Conservation (phyloP, 2,797 vertebrate genomes). For the Sarcoramphus papa region DNA sequence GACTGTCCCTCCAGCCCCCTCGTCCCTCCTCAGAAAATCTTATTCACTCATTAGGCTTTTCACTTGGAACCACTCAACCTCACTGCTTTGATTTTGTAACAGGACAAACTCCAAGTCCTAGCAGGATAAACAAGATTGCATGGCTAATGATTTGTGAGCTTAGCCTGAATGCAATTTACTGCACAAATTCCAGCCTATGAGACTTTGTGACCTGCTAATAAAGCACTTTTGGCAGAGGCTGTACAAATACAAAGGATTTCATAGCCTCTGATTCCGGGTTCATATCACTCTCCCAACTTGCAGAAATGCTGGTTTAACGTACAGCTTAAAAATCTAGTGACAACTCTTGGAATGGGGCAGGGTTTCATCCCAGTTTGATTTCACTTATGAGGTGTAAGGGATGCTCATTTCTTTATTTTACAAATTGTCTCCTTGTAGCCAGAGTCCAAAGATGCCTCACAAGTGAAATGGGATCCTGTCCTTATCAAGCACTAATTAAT, state of each 20-base stretch:
- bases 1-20: neutral
- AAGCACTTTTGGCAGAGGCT: conserved; percentile 58
- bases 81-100: conserved; percentile 71
- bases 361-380: neutral
- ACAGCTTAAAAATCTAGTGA: neutral
- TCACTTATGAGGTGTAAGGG: neutral
- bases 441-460: neutral
- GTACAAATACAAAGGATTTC: conserved; percentile 51
- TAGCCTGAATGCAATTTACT: conserved; percentile 61
- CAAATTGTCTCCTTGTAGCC: neutral
- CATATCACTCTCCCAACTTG: neutral
- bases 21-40: neutral
- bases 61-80: conserved; percentile 64
- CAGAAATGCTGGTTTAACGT: conserved; percentile 5
- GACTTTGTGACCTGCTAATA: conserved; percentile 65
- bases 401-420: neutral
- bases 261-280: conserved; percentile 29
- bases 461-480: neutral
- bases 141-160: conserved; percentile 73
- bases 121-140: conserved; percentile 71
- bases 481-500: conserved; percentile 2
- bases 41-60: conserved; percentile 51
- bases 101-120: conserved; percentile 75
- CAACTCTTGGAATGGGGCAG: neutral
- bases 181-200: conserved; percentile 55